phyloP scores from a whole-genome alignment of 2,888 invertebrate species.

The Serrognathus titanus region DNA sequence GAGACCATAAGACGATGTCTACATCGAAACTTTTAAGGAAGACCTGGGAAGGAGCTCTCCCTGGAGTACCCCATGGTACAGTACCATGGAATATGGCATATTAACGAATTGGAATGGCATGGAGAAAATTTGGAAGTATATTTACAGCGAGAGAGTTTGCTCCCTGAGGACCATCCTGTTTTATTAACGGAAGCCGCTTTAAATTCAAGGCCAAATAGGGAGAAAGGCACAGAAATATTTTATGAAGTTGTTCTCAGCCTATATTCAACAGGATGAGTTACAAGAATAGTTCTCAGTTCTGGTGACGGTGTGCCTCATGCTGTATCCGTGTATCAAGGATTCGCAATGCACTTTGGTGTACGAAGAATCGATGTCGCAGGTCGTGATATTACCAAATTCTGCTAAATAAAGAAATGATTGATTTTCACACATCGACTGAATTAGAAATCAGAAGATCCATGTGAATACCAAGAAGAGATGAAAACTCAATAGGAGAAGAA shows the following conservation, averaged over 20 bases:
- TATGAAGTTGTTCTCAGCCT: constrained; percentile 13
- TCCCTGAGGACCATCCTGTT: constrained; percentile 17
- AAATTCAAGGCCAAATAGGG: constrained; percentile 12
- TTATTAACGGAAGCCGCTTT: constrained; percentile 13
- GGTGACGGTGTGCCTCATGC: constrained; percentile 15
- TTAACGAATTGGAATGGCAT: constrained; percentile 17
- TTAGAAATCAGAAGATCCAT: too few relatives aligned
- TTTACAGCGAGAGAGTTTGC: constrained; percentile 7
- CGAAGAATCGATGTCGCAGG: constrained; percentile 14
- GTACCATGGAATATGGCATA: constrained; percentile 10
- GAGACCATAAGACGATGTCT: neutral
- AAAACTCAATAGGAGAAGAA: too few relatives aligned
- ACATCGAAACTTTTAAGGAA: constrained; percentile 9
- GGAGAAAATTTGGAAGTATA: constrained; percentile 17
- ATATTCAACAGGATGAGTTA: constrained; percentile 16
- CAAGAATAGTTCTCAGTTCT: constrained; percentile 13
- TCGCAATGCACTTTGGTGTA: constrained; percentile 11
- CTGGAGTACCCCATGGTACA: constrained; percentile 14
- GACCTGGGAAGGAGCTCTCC: constrained; percentile 5
- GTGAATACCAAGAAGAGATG: too few relatives aligned
- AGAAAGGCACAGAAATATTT: constrained; percentile 11
- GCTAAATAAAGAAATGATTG: constrained; percentile 13
- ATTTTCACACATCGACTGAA: constrained; percentile 8
- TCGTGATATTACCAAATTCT: constrained; percentile 14
- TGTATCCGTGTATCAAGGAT: constrained; percentile 16